These are phyloP conservation scores for Octodonta nipae DNA, from an alignment of 2,888 invertebrate species.

Conservation along the genomic window DNA sequence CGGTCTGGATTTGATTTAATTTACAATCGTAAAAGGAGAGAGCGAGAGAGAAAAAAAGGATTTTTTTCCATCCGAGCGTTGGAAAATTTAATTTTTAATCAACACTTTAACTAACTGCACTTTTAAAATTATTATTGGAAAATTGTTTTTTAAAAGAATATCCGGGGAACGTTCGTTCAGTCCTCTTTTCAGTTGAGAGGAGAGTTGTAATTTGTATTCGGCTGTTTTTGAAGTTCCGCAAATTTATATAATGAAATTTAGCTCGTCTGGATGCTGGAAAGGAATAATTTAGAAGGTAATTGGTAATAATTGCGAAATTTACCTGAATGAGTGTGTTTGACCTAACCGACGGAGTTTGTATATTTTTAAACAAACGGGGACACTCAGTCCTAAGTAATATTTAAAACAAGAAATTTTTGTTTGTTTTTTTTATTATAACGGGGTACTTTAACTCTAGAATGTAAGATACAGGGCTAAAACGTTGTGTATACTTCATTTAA, in stretches of 20 bases:
- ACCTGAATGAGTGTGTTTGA: too few species aligned
- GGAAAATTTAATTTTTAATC: slow-evolving; percentile 19
- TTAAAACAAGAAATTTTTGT: too few species aligned
- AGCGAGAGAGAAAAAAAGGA: slow-evolving; percentile 2
- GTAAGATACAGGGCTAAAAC: too few species aligned
- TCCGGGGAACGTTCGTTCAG: slow-evolving; percentile 4
- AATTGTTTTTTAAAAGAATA: slow-evolving; percentile 14
- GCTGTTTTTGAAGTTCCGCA: slow-evolving; percentile 13
- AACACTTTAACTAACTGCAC: slow-evolving; percentile 19
- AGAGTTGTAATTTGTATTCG: slow-evolving; percentile 7
- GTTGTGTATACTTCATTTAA: too few species aligned
- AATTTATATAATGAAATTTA: slow-evolving; percentile 11
- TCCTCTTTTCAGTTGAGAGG: slow-evolving; percentile 6
- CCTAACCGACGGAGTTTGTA: too few species aligned
- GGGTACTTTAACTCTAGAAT: too few species aligned
- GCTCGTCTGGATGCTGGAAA: not conserved
- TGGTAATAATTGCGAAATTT: too few species aligned
- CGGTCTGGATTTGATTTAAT: slow-evolving; percentile 22
- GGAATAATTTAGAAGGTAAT: not conserved
- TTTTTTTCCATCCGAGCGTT: slow-evolving; percentile 10
- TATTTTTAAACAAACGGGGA: too few species aligned
- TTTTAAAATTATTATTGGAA: slow-evolving; percentile 16
- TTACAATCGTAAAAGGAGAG: slow-evolving; percentile 17
- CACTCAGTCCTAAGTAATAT: too few species aligned
- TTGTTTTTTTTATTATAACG: too few species aligned